Evolutionary conservation across 64 coral and sea anemone species (phyloP).

Genomic region (Trachythela sp.): DNA sequence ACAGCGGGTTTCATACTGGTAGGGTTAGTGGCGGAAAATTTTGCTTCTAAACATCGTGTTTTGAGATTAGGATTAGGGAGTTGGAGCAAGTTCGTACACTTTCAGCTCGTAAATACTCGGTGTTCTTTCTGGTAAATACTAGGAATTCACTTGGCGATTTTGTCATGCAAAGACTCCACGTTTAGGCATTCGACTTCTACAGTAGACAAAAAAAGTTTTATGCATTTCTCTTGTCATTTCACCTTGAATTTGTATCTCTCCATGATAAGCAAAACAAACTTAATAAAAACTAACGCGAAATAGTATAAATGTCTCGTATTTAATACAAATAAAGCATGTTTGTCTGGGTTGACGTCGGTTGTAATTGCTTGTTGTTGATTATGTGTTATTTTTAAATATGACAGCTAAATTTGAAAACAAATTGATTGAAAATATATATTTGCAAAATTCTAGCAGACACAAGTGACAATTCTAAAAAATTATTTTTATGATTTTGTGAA

Average conservation of each 20-base stretch:
- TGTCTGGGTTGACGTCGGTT: no score
- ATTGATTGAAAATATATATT: no score
- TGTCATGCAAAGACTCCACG: constrained; percentile 5
- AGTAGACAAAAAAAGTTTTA: constrained; percentile 31
- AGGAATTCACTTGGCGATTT: constrained; percentile 6
- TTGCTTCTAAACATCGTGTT: background rate
- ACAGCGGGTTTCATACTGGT: background rate
- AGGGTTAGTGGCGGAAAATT: background rate
- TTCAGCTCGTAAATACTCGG: constrained; percentile 30
- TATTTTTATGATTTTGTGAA: no score
- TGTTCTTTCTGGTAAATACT: constrained; percentile 33
- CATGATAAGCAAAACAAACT: background rate
- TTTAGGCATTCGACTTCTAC: constrained; percentile 26
- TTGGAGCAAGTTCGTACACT: background rate
- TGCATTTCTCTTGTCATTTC: constrained; percentile 30
- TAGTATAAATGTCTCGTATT: no score
- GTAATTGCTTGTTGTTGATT: no score
- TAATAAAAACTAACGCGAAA: no score
- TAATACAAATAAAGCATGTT: no score
- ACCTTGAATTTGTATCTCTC: constrained; percentile 40
- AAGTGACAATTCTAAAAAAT: no score
- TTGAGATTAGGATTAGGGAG: background rate
- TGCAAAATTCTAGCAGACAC: no score
- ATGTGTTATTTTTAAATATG: no score
- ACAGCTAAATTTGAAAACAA: no score